Evolutionary conservation across 2,888 invertebrate genomes (phyloP).

Genomic region (Stenchaetothrips biformis): DNA sequence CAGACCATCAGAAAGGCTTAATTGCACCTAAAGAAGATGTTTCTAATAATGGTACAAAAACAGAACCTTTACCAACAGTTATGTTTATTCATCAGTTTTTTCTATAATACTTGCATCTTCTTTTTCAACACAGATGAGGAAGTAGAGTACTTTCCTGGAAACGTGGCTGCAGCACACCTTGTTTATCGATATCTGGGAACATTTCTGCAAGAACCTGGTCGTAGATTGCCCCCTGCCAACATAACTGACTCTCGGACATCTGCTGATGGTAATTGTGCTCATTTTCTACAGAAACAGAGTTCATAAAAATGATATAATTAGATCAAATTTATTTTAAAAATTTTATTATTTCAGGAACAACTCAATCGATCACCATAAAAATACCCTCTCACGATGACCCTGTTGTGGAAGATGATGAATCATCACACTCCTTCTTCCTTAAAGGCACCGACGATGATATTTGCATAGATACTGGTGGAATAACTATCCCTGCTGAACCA

Average conservation of each 20-base stretch:
- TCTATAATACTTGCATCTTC: constrained; percentile 26
- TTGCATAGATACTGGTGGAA: background rate
- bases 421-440: background rate
- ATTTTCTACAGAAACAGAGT: background rate
- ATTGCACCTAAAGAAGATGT: constrained; percentile 41
- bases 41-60: constrained; percentile 34
- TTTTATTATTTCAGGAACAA: constrained; percentile 32
- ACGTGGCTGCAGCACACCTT: constrained; percentile 46
- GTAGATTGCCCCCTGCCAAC: constrained; percentile 44
- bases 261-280: constrained; percentile 43
- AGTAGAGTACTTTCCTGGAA: constrained; percentile 46
- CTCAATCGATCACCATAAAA: constrained; percentile 38
- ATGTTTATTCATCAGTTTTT: constrained; percentile 4
- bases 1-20: constrained; percentile 53
- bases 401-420: background rate
- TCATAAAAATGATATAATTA: background rate
- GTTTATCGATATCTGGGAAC: constrained; percentile 46
- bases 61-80: constrained; percentile 26
- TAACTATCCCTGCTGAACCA: background rate
- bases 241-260: constrained; percentile 46
- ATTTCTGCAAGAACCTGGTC: constrained; percentile 42
- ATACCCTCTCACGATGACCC: constrained; percentile 33
- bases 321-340: background rate
- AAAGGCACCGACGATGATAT: constrained; percentile 9
- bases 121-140: constrained; percentile 39